phyloP scores from a whole-genome alignment of 2,113 vertebrate species.

The Callocephalon fimbriatum region DNA sequence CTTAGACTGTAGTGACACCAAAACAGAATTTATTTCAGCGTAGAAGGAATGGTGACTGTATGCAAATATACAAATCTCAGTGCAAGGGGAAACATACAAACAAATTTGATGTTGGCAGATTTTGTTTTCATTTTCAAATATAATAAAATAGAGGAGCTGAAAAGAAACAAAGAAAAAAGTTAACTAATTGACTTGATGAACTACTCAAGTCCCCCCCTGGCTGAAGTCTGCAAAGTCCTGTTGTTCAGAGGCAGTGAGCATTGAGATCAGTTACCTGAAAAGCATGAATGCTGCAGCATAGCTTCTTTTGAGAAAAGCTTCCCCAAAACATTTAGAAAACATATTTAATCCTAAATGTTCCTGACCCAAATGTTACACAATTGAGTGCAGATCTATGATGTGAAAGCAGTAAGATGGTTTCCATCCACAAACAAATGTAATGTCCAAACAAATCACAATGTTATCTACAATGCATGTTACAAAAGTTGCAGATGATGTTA shows the following conservation, averaged over 20 bases:
- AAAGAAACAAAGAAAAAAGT: not conserved
- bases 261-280: conserved; percentile 5
- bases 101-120: not conserved
- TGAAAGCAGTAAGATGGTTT: conserved; percentile 30
- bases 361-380: conserved; percentile 29
- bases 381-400: not conserved
- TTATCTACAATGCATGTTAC: conserved; percentile 23
- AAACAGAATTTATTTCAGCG: conserved; percentile 62
- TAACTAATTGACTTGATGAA: not conserved
- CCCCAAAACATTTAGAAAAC: conserved; percentile 27
- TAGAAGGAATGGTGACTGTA: not conserved
- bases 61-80: conserved; percentile 25
- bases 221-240: conserved; percentile 7
- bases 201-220: not conserved
- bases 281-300: not conserved
- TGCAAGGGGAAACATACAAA: not conserved
- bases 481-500: conserved; percentile 21
- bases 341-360: conserved; percentile 36
- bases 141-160: not conserved
- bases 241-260: not conserved
- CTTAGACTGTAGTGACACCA: conserved; percentile 55
- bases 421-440: conserved; percentile 41
- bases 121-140: conserved; percentile 43
- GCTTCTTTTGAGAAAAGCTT: conserved; percentile 14
- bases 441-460: conserved; percentile 45